Conservation (phyloP, 2,113 vertebrate species). For the Brachyhypopomus gauderio region DNA sequence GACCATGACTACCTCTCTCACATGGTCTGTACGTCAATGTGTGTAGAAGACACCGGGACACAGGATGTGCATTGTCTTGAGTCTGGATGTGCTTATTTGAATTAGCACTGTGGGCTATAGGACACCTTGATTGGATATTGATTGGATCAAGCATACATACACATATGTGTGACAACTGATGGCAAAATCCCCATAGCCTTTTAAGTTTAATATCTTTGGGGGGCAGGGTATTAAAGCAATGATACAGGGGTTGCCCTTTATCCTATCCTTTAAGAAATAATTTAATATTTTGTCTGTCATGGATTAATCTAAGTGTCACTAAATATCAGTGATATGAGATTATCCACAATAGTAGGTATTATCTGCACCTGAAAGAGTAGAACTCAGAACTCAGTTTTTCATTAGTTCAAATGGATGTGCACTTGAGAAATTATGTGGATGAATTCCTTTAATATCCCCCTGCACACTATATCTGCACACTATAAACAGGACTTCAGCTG, state of each 20-base stretch:
- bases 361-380: not conserved
- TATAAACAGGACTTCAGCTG: slow-evolving; percentile 1
- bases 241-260: not conserved
- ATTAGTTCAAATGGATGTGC: slow-evolving; percentile 1
- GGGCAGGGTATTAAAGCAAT: not conserved
- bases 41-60: not conserved
- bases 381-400: not conserved
- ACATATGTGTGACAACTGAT: too few species aligned
- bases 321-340: not conserved
- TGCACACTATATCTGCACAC: not conserved
- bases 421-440: slow-evolving; percentile 2
- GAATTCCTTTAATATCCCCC: slow-evolving; percentile 2
- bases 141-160: too few species aligned
- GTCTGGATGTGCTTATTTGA: slow-evolving; percentile 30
- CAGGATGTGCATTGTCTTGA: not conserved
- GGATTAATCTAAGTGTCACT: not conserved
- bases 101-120: not conserved
- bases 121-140: slow-evolving; percentile 1
- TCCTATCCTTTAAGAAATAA: not conserved
- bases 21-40: not conserved
- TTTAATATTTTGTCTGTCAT: not conserved
- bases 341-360: not conserved
- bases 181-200: too few species aligned
- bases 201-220: too few species aligned
- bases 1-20: too few species aligned